A percentile compares a stretch with the other conserved stretches of the same genome.
Evolutionary conservation across 2,797 vertebrate genomes (phyloP).

Genomic region (Rachycentron canadum): DNA sequence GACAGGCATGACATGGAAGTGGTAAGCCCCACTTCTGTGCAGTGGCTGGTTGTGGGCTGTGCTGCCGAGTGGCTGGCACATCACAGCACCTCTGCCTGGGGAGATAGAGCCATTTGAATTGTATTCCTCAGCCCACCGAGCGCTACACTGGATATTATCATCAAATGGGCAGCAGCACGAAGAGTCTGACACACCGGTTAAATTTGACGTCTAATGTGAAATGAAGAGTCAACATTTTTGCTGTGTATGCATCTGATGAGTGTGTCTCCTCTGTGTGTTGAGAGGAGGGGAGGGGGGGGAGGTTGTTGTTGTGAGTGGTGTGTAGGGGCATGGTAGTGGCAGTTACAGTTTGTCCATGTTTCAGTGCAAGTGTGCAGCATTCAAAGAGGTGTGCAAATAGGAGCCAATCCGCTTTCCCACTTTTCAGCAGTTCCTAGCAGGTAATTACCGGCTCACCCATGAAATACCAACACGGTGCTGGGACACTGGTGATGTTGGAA

Average conservation of each 20-base stretch:
- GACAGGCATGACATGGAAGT: constrained; percentile 71
- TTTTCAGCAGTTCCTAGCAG: constrained; percentile 59
- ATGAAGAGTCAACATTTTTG: constrained; percentile 59
- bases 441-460: constrained; percentile 72
- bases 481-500: constrained; percentile 63
- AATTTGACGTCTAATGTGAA: constrained; percentile 55
- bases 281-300: background rate
- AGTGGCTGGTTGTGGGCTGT: constrained; percentile 61
- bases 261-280: constrained; percentile 31
- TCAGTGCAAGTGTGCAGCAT: constrained; percentile 15
- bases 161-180: constrained; percentile 52
- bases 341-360: constrained; percentile 21
- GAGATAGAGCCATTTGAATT: constrained; percentile 76
- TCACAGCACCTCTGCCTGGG: constrained; percentile 71
- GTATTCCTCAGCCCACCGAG: constrained; percentile 61
- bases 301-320: background rate
- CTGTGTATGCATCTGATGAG: constrained; percentile 24
- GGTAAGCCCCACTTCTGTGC: constrained; percentile 68
- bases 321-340: background rate
- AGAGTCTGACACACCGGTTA: constrained; percentile 47
- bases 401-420: constrained; percentile 25
- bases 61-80: constrained; percentile 71
- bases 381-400: constrained; percentile 33
- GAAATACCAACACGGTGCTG: constrained; percentile 69
- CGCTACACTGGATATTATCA: constrained; percentile 63